A percentile compares a stretch with the other conserved stretches of the same genome.
These are phyloP conservation scores for Rhynchonycteris naso DNA, from an alignment of 2,797 vertebrate genomes.

Conservation along the genomic window DNA sequence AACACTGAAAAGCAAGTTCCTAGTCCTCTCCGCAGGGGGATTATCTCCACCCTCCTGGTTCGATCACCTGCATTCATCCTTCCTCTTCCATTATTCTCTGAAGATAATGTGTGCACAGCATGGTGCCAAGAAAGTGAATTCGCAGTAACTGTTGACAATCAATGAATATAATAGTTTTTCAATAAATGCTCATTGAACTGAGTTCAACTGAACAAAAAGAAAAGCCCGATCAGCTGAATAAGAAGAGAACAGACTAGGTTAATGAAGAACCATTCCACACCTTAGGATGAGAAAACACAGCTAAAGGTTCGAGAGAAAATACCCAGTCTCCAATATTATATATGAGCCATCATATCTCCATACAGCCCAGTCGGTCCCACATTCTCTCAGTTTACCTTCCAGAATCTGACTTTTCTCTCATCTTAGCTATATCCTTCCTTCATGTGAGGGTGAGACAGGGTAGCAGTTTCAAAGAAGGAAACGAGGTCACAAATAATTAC, in stretches of 20 bases:
- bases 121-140: background rate
- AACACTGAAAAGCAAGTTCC: background rate
- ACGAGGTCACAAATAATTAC: background rate
- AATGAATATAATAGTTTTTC: background rate
- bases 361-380: background rate
- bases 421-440: background rate
- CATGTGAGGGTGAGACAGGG: accelerated
- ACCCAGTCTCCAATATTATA: too few species aligned
- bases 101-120: background rate
- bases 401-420: background rate
- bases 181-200: conserved; percentile 2
- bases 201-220: background rate
- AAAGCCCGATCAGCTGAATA: background rate
- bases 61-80: background rate
- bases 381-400: background rate
- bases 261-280: background rate
- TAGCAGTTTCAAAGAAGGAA: background rate
- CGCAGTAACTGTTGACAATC: background rate
- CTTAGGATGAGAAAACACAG: background rate
- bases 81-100: background rate
- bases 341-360: background rate
- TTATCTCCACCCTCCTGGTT: background rate
- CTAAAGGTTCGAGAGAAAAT: background rate
- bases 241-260: background rate
- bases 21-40: background rate